These are phyloP conservation scores for Disparrhopalites patrizii DNA, from an alignment of 2,888 invertebrate species.

Conservation along the genomic window DNA sequence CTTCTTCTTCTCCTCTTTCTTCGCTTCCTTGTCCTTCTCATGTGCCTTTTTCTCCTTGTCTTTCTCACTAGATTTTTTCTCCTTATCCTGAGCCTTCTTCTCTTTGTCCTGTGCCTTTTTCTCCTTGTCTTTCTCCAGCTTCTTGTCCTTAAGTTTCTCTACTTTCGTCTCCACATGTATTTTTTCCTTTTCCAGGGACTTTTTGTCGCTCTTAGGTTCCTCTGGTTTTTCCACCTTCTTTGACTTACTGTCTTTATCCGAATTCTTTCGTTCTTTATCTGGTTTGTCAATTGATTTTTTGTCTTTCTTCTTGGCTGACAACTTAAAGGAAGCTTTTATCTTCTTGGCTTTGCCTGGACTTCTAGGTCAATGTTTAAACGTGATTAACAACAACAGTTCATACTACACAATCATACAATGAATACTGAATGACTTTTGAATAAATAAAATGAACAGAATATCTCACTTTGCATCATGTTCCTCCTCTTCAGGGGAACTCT, in stretches of 20 bases:
- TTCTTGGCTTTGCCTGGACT: constrained; percentile 46
- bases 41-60: constrained; percentile 24
- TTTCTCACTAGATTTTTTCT: constrained; percentile 35
- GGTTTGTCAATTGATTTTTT: constrained; percentile 32
- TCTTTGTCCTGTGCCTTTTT: constrained; percentile 34
- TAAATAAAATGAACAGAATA: background rate
- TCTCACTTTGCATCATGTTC: constrained; percentile 30
- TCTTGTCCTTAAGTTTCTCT: constrained; percentile 37
- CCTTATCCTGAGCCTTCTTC: constrained; percentile 35
- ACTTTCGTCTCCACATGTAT: constrained; percentile 14
- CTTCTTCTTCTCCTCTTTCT: constrained; percentile 36
- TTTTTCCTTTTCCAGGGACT: constrained; percentile 11
- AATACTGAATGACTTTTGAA: background rate
- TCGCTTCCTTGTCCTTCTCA: constrained; percentile 33
- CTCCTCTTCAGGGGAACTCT: constrained; percentile 47
- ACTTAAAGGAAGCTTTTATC: constrained; percentile 42
- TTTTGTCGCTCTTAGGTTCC: background rate
- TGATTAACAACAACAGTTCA: background rate
- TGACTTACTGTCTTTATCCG: constrained; percentile 25
- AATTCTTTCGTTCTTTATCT: constrained; percentile 8
- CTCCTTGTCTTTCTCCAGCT: constrained; percentile 30
- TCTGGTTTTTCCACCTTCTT: constrained; percentile 19
- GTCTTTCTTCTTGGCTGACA: constrained; percentile 36
- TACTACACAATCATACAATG: background rate
- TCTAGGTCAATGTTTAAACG: constrained; percentile 20